These are phyloP conservation scores for Asobara japonica DNA, from an alignment of 1,140 invertebrate species.

Conservation along the genomic window DNA sequence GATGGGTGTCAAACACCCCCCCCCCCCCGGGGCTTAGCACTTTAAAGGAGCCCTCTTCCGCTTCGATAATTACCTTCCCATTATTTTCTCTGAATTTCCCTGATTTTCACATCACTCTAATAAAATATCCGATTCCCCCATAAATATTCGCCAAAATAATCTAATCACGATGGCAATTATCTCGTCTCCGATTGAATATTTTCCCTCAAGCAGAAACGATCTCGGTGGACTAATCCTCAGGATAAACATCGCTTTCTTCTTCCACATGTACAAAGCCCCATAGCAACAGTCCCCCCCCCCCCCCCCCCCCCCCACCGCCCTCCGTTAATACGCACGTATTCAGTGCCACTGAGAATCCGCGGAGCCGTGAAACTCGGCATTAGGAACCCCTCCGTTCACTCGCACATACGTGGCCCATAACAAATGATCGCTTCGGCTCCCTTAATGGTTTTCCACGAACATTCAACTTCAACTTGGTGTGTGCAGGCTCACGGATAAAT, in stretches of 20 bases:
- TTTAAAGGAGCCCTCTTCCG: too few species aligned
- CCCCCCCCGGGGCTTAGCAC: too few species aligned
- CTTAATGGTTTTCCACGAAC: conserved; percentile 51
- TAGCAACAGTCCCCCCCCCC: conserved; percentile 14
- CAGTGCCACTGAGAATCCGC: conserved; percentile 42
- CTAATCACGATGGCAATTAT: background rate
- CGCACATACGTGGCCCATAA: conserved; percentile 40
- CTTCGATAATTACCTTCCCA: too few species aligned
- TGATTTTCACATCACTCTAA: background rate
- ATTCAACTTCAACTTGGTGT: conserved; percentile 32
- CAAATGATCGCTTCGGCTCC: conserved; percentile 53
- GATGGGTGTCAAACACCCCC: too few species aligned
- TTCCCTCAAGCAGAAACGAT: conserved; percentile 9
- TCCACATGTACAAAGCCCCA: background rate
- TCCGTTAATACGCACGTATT: conserved; percentile 55
- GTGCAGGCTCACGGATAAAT: conserved; percentile 15
- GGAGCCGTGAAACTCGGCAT: conserved; percentile 58
- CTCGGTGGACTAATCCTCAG: conserved; percentile 2
- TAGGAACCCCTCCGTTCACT: conserved; percentile 38
- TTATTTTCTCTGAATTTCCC: too few species aligned
- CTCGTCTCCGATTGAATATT: background rate
- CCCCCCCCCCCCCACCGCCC: background rate
- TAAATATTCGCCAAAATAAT: background rate
- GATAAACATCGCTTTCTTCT: conserved; percentile 27
- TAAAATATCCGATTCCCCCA: too few species aligned